Evolutionary conservation across 1,140 invertebrate genomes (phyloP).

Genomic region (Bradysia coprophila): DNA sequence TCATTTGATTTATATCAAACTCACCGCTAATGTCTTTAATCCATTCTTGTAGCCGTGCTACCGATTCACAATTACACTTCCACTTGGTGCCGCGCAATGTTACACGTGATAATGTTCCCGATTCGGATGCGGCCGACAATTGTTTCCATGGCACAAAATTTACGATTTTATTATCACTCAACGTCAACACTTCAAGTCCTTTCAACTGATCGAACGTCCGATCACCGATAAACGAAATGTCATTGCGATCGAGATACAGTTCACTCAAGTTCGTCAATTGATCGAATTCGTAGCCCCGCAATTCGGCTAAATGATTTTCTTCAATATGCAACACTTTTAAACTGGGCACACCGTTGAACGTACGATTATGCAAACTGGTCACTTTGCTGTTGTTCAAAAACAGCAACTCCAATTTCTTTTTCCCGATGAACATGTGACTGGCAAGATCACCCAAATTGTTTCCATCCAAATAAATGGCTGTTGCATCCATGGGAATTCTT

Average conservation of each 20-base stretch:
- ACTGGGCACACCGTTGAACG: conserved; percentile 62
- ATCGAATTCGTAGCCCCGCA: conserved; percentile 58
- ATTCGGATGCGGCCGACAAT: conserved; percentile 29
- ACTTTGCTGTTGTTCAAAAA: conserved; percentile 70
- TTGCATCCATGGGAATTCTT: conserved; percentile 76
- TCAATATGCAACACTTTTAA: conserved; percentile 63
- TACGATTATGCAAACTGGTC: conserved; percentile 58
- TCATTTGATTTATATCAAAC: conserved; percentile 36
- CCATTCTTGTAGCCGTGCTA: conserved; percentile 43
- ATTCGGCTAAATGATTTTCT: conserved; percentile 52
- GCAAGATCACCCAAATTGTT: conserved; percentile 61
- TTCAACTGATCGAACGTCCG: conserved; percentile 53
- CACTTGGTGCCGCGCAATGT: conserved; percentile 49
- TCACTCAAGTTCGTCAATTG: conserved; percentile 54
- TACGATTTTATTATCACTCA: conserved; percentile 60
- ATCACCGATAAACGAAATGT: conserved; percentile 50
- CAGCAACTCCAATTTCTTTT: conserved; percentile 65
- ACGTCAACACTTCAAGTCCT: conserved; percentile 52
- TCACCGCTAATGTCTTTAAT: conserved; percentile 11
- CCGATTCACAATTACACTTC: conserved; percentile 49
- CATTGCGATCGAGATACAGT: conserved; percentile 66
- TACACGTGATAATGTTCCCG: conserved; percentile 34
- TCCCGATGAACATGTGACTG: conserved; percentile 71
- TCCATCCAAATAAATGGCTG: conserved; percentile 74
- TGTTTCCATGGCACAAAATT: conserved; percentile 57